Evolutionary conservation across 1,140 invertebrate genomes (phyloP).

Genomic region (Cydia splendana): DNA sequence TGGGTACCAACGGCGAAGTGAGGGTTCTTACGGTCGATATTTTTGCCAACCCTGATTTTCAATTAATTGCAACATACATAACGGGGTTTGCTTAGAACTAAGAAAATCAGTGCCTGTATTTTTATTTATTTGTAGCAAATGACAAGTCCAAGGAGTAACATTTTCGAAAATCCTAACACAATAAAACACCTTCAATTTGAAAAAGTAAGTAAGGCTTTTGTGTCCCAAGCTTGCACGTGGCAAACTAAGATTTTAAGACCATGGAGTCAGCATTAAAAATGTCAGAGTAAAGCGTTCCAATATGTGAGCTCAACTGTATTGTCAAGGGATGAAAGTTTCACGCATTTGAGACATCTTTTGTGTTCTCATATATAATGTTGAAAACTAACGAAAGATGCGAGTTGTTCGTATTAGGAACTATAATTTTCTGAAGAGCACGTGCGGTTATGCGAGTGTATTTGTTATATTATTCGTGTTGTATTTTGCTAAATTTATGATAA

Average conservation of each 20-base stretch:
- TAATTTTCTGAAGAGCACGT: not conserved
- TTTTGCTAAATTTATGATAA: too few relatives aligned
- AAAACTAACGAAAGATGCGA: not conserved
- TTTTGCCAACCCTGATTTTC: too few relatives aligned
- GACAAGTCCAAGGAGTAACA: too few relatives aligned
- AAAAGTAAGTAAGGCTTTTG: not conserved
- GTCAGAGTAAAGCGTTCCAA: not conserved
- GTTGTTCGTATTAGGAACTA: not conserved
- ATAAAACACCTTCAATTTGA: not conserved
- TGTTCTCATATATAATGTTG: not conserved
- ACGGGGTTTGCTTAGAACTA: too few relatives aligned
- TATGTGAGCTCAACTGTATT: slow-evolving; percentile 14
- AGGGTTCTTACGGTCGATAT: too few relatives aligned
- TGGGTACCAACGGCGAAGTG: too few relatives aligned
- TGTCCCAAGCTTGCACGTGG: slow-evolving; percentile 6
- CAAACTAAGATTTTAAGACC: slow-evolving; percentile 7
- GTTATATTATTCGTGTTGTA: too few relatives aligned
- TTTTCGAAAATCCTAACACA: too few relatives aligned
- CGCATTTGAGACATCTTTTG: not conserved
- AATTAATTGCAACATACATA: too few relatives aligned
- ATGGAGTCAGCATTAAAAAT: slow-evolving; percentile 5
- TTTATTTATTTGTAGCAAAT: too few relatives aligned
- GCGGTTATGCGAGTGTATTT: too few relatives aligned
- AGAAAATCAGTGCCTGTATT: too few relatives aligned
- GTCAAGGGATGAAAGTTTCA: slow-evolving; percentile 12